phyloP scores from a whole-genome alignment of 2,113 vertebrate species.

The Pangasianodon gigas region DNA sequence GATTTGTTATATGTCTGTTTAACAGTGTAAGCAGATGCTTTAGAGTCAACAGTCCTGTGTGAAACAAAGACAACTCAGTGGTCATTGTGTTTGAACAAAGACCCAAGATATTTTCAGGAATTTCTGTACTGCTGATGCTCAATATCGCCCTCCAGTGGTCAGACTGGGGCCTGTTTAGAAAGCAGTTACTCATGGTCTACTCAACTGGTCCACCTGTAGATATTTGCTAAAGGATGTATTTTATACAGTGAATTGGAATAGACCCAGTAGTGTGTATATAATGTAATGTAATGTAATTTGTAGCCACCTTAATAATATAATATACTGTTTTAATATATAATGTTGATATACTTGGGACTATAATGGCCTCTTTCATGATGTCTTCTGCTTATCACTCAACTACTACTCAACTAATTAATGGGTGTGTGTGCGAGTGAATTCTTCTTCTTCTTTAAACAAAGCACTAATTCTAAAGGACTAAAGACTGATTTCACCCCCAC shows the following conservation, averaged over 20 bases:
- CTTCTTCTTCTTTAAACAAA: constrained; percentile 3
- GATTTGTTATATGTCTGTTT: constrained; percentile 1
- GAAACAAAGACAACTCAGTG: constrained; percentile 39
- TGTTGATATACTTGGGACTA: background rate
- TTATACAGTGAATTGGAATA: background rate
- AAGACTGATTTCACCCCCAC: constrained; percentile 43
- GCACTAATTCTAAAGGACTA: background rate
- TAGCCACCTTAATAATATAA: background rate
- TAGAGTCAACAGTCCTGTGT: constrained; percentile 26
- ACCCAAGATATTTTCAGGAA: constrained; percentile 33
- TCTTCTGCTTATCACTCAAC: background rate
- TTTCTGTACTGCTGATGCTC: background rate
- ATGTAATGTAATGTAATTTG: background rate
- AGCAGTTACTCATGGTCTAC: background rate
- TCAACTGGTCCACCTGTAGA: constrained; percentile 22
- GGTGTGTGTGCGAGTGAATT: background rate
- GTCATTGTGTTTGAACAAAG: constrained; percentile 53
- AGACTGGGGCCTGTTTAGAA: background rate
- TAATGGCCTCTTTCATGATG: background rate
- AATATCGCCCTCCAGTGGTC: constrained; percentile 40
- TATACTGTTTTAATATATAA: background rate
- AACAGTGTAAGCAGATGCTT: background rate
- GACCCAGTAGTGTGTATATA: background rate
- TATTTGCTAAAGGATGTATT: background rate
- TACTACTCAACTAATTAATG: background rate